Base-by-base conservation (phyloP, 1,140 invertebrate genomes). In the Nixonia krombeini region DNA sequence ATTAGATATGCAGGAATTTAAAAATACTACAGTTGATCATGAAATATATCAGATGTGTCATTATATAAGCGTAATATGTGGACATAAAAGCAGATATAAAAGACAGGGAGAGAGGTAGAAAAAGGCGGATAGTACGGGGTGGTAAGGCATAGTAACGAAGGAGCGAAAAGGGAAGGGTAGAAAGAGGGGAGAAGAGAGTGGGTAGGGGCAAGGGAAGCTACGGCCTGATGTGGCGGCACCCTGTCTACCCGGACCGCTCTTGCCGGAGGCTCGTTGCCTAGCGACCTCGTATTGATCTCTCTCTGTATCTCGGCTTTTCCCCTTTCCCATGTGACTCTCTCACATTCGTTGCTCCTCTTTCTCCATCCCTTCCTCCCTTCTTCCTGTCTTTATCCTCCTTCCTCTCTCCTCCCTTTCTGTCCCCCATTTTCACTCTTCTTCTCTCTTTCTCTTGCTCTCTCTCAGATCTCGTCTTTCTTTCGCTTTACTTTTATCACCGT, bases 191-290 rank as follows among this genome's bases (percentile, higher is more conserved):
- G 61, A 52, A 47, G 57, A 59, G 57, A n/a, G n/a, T n/a, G n/a
- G 31, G 57, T 51, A 41, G 46, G 42, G 61, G 55, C 50, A 45
- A 46, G 52, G 59, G 61, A 52, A 47, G 51, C 51, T 50, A 50
- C 61, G 67, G 74, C 70, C 70, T 76, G 75, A n/a, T n/a, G 72
- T 82, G 82, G 84, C 84, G 84, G 83, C 84, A 85, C 83, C 79
- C 84, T 84, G 84, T 85, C 84, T 85, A 84, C 81, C 81, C 80
- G 81, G 82, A 84, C 81, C 79, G 75, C 64, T 79, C 82, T 82
- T 73, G 80, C 81, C 75, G 80, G 82, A 84, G 83, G 81, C 82
- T 82, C 77, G 82, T 84, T 84, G 82, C 82, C 80, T 84, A 84
- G 82, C 81, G 75, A 84, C 81, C 71, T 74, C 75, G 82, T 84